Conservation (phyloP, 2,113 vertebrate genomes). For the Corythaeola cristata region DNA sequence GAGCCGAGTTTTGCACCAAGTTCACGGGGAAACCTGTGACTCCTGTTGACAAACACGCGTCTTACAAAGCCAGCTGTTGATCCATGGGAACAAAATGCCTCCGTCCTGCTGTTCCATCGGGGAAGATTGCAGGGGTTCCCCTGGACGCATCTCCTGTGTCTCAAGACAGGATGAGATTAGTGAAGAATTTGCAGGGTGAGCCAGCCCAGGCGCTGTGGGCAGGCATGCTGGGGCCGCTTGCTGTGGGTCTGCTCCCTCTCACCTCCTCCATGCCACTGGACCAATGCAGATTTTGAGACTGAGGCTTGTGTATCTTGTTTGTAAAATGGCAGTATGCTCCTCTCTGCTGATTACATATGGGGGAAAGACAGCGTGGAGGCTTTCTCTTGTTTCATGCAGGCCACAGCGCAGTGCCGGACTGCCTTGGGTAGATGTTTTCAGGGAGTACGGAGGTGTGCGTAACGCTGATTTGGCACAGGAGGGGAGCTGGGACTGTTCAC, state of each 20-base stretch:
- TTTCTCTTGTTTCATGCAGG: rapidly evolving
- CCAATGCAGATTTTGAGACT: not conserved
- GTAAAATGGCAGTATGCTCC: not conserved
- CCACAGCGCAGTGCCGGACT: rapidly evolving
- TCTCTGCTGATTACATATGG: not conserved
- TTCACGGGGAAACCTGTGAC: not conserved
- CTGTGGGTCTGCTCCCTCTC: not conserved
- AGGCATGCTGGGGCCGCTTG: rapidly evolving
- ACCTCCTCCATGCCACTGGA: not conserved
- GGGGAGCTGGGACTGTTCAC: not conserved
- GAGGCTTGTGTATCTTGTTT: rapidly evolving
- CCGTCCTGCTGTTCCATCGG: rapidly evolving
- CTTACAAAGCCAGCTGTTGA: not conserved
- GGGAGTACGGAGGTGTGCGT: rapidly evolving
- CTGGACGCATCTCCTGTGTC: not conserved
- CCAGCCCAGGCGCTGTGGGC: rapidly evolving
- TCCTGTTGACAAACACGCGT: not conserved
- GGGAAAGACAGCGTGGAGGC: not conserved
- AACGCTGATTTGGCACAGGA: not conserved
- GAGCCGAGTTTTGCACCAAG: not conserved
- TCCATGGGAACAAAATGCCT: not conserved
- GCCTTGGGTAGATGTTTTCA: not conserved
- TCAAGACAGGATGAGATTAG: not conserved
- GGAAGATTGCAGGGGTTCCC: not conserved
- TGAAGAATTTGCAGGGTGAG: not conserved